A percentile compares a stretch with the other conserved stretches of the same genome.
phyloP scores from a whole-genome alignment of 2,888 invertebrate genomes.

The Apotomis betuletana region DNA sequence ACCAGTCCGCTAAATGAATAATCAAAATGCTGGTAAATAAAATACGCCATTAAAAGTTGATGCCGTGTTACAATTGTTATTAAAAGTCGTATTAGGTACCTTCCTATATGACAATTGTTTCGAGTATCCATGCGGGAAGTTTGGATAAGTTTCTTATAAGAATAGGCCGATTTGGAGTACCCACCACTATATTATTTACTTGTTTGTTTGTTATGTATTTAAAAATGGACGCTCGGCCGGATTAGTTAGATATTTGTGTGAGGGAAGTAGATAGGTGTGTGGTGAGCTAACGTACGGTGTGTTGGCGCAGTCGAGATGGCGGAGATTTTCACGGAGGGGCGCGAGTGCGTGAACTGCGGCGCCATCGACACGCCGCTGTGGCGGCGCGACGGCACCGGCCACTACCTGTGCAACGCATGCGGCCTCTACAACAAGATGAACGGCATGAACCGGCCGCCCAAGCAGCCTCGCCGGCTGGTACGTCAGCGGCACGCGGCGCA shows the following conservation, averaged over 20 bases:
- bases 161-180: constrained; percentile 15
- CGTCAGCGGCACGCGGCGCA: constrained; percentile 84
- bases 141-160: neutral
- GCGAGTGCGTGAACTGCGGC: constrained; percentile 99
- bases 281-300: constrained; percentile 45
- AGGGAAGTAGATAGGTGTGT: constrained; percentile 32
- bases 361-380: constrained; percentile 98
- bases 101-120: too few species aligned
- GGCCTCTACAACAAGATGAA: constrained; percentile 99
- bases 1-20: neutral
- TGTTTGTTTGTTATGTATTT: constrained; percentile 13
- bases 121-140: neutral
- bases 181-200: neutral
- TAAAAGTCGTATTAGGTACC: neutral
- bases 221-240: constrained; percentile 49
- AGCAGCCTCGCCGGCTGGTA: constrained; percentile 99
- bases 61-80: neutral
- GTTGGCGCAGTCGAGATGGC: constrained; percentile 84
- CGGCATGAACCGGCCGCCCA: constrained; percentile 98
- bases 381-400: constrained; percentile 99
- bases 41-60: neutral
- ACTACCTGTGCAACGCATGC: constrained; percentile 99
- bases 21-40: too few species aligned
- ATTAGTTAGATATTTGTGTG: constrained; percentile 19
- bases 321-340: constrained; percentile 94